Evolutionary conservation across 2,113 vertebrate genomes (phyloP).

Genomic region (Mungos mungo): DNA sequence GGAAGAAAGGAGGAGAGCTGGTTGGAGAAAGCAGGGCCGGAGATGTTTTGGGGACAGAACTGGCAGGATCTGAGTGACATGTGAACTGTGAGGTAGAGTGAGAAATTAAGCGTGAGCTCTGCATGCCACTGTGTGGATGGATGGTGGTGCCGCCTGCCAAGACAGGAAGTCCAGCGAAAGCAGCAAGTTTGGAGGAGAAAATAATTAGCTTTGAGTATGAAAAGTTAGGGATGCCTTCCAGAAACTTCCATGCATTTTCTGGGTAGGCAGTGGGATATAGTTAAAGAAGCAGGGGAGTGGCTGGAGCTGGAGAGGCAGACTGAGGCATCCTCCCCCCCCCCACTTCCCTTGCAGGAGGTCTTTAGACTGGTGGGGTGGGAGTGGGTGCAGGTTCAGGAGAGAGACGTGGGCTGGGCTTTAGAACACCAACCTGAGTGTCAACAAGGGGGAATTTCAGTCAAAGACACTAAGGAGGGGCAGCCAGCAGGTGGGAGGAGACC

Average conservation of each 20-base stretch:
- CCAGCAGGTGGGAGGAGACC: background rate
- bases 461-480: background rate
- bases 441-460: background rate
- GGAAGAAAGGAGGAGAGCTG: background rate
- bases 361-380: background rate
- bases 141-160: background rate
- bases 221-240: background rate
- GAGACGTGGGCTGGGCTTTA: too few species aligned
- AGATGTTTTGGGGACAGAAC: background rate
- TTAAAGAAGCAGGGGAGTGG: background rate
- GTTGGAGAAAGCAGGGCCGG: background rate
- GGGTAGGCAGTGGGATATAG: background rate
- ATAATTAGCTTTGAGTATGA: too few species aligned
- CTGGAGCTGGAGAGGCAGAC: background rate
- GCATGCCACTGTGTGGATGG: accelerated
- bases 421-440: background rate
- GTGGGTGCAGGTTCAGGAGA: background rate
- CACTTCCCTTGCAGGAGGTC: too few species aligned
- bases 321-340: too few species aligned
- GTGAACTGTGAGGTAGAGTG: background rate
- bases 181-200: background rate
- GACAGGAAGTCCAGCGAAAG: background rate
- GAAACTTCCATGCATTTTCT: background rate
- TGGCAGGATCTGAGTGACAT: background rate
- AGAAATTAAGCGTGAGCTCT: background rate